Percentiles rank a stretch among this genome's conserved stretches.
These are phyloP conservation scores for Phortica okadai DNA, from an alignment of 2,888 invertebrate genomes.

Conservation along the genomic window DNA sequence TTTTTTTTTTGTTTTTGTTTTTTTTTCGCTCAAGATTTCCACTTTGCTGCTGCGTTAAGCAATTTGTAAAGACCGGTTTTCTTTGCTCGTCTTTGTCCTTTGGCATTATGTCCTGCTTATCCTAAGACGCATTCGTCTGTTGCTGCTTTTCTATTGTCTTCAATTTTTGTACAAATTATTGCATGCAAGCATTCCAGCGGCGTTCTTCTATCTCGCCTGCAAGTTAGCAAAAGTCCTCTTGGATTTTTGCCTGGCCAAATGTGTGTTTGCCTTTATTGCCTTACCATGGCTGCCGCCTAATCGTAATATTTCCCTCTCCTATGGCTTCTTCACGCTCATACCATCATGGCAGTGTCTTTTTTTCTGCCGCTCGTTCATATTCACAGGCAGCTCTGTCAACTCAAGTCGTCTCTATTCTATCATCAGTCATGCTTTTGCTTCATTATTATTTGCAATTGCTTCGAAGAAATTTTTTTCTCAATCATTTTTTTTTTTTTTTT, in stretches of 20 bases:
- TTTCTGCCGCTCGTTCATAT: neutral
- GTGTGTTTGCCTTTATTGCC: slow-evolving; percentile 47
- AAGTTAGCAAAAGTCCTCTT: neutral
- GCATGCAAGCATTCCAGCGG: slow-evolving; percentile 4
- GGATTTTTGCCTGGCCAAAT: neutral
- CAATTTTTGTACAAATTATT: slow-evolving; percentile 16
- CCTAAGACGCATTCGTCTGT: neutral
- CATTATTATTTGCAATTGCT: slow-evolving; percentile 38
- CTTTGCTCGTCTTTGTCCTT: slow-evolving; percentile 2
- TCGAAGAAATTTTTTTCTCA: neutral
- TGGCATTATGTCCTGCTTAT: slow-evolving; percentile 36
- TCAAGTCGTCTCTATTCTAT: neutral
- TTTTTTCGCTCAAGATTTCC: slow-evolving; percentile 8
- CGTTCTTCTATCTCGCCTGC: neutral
- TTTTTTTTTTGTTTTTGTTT: neutral
- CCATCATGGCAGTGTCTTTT: too few species aligned
- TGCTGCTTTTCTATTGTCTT: slow-evolving; percentile 9
- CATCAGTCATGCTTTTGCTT: slow-evolving; percentile 34
- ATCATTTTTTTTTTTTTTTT: slow-evolving; percentile 22
- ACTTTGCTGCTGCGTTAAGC: slow-evolving; percentile 32
- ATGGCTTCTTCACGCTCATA: slow-evolving; percentile 36
- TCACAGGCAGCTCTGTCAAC: neutral
- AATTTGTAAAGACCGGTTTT: slow-evolving; percentile 27
- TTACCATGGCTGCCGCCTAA: slow-evolving; percentile 50
- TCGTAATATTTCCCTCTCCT: slow-evolving; percentile 47